Conservation (phyloP, 2,113 vertebrate species). For the Candoia aspera region DNA sequence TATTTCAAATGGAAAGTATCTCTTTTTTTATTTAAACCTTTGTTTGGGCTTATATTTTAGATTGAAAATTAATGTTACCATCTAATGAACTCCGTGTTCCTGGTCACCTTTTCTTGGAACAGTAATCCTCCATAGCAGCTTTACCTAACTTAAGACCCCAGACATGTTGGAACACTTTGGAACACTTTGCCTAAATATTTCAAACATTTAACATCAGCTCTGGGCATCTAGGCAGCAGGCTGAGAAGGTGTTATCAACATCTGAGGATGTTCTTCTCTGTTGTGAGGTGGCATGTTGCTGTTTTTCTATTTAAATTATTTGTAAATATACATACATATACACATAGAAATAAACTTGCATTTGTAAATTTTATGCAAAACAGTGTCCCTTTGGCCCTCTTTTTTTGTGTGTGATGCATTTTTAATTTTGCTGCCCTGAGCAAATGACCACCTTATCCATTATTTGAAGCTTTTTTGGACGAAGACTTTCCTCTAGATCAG, state of each 20-base stretch:
- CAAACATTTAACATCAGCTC: not conserved
- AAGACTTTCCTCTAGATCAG: no score
- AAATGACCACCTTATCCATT: not conserved
- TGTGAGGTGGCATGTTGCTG: not conserved
- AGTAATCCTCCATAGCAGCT: not conserved
- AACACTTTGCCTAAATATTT: not conserved
- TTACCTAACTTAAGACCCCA: not conserved
- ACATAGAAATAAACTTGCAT: not conserved
- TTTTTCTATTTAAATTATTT: not conserved
- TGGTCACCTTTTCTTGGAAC: not conserved
- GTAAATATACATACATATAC: not conserved
- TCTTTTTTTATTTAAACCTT: not conserved
- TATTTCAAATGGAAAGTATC: not conserved
- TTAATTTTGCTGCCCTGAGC: not conserved
- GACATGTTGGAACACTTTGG: not conserved
- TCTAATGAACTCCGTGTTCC: not conserved
- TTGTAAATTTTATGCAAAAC: not conserved
- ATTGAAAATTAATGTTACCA: not conserved
- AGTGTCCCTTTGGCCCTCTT: not conserved
- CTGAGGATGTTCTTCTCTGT: not conserved
- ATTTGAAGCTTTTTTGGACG: not conserved
- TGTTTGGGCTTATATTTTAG: not conserved
- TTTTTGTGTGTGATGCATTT: not conserved
- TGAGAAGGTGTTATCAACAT: not conserved
- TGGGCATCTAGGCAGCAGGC: not conserved